Evolutionary conservation across 2,888 invertebrate species (phyloP), one percentile per base, ranked within the genome.

Genomic region (Halictus ligatus): DNA sequence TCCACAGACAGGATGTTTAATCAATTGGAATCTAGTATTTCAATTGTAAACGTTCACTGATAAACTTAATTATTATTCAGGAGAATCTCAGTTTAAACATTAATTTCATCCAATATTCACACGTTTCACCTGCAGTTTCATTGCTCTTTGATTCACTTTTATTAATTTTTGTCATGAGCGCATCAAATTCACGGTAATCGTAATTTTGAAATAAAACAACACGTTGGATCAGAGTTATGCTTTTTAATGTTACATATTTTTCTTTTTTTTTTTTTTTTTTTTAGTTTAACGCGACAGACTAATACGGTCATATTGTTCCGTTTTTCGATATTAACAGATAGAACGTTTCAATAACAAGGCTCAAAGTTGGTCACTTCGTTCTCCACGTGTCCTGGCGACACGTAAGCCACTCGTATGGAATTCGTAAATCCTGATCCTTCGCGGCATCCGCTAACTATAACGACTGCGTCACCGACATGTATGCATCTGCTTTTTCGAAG

Each of bases 361-460:
- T 92, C 91, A 29, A 87, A 88, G 80, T 92, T 89, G 10, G 84
- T 76, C 13, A 60, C 40, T 43, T 78, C 78, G 35, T 87, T 88
- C 21, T 89, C 80, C 43, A 81, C 75, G 8, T 75, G 43, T 75
- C 88, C 88, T 10, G 91, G 85, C 0, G 95, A 94, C 8, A 96
- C 96, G 90, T 97, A 97, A 21, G 96, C 94, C 5, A 98, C 95
- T 88, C 97, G 96, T 96, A 97, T 96, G 0, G 97, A 97, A 93
- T 98, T 97, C 0, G 97, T 97, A 92, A 96, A 97, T 0, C 97
- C 97, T 1, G 96, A 95, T 1, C 97, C 97, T 82, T 96, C 96
- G 89, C 96, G 96, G 96, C 97, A 97, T 1, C 98, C 97, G n/a
- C 96, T 97, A 21, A 98, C 96, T 29, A 97, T 95, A 40, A 98